phyloP scores from a whole-genome alignment of 1,140 invertebrate species.

The Drosophila parabipectinata region DNA sequence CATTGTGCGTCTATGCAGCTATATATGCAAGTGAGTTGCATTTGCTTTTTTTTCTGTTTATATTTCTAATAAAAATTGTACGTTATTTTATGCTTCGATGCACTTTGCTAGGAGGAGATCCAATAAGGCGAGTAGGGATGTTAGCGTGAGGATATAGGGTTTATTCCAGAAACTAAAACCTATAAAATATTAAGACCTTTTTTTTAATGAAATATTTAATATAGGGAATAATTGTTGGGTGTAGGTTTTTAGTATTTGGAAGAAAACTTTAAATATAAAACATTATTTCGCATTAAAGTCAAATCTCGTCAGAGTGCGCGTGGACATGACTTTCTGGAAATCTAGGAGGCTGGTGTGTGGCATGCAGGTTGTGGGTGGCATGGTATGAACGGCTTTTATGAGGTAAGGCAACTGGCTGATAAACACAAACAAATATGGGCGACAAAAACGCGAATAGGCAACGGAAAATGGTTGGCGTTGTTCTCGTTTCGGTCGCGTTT shows the following conservation, averaged over 20 bases:
- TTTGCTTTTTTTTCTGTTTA: constrained; percentile 68
- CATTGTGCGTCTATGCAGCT: constrained; percentile 49
- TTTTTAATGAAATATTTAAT: too few relatives aligned
- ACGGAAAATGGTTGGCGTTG: constrained; percentile 57
- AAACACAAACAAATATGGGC: constrained; percentile 52
- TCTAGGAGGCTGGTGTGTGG: background rate
- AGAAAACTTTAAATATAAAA: constrained; percentile 6
- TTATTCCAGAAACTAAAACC: too few relatives aligned
- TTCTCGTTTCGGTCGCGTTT: constrained; percentile 28
- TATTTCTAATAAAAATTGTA: constrained; percentile 80
- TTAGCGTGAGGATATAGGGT: background rate
- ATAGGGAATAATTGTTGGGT: too few relatives aligned
- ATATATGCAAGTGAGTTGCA: constrained; percentile 10
- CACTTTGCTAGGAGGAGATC: constrained; percentile 45
- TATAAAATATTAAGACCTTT: too few relatives aligned
- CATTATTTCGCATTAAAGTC: constrained; percentile 18
- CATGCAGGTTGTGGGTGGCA: background rate
- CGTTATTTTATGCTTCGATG: constrained; percentile 76
- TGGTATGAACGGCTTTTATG: constrained; percentile 23
- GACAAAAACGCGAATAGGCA: constrained; percentile 49
- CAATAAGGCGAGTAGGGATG: constrained; percentile 20
- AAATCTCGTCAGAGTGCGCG: constrained; percentile 24
- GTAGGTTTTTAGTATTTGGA: too few relatives aligned
- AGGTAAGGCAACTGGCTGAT: constrained; percentile 46
- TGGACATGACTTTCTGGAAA: constrained; percentile 25